Evolutionary conservation across 2,113 vertebrate genomes (phyloP).

Genomic region (Noturus placidus): DNA sequence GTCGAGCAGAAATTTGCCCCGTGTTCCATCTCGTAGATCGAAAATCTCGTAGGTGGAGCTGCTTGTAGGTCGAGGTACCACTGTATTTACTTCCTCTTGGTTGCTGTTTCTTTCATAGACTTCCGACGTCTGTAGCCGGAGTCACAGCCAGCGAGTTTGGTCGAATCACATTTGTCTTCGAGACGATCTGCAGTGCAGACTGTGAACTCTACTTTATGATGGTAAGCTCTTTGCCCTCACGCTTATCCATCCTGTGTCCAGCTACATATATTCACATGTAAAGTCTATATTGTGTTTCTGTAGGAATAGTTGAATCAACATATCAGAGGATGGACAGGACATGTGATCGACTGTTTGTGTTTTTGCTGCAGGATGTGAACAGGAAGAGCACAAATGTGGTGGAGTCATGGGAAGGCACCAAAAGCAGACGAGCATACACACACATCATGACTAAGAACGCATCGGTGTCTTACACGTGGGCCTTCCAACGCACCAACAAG

Average conservation of each 20-base stretch:
- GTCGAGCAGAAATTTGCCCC: too few relatives aligned
- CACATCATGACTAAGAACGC: conserved; percentile 91
- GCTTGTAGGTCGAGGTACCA: too few relatives aligned
- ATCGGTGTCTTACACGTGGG: conserved; percentile 95
- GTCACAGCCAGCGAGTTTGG: conserved; percentile 84
- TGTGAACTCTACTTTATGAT: conserved; percentile 98
- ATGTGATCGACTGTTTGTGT: not conserved
- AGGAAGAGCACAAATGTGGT: conserved; percentile 93
- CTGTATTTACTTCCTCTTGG: not conserved
- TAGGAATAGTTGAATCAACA: not conserved
- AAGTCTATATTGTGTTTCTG: not conserved
- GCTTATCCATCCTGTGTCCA: not conserved
- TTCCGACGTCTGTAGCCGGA: conserved; percentile 85
- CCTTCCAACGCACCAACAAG: conserved; percentile 92
- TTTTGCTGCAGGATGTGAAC: conserved; percentile 84
- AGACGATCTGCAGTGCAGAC: conserved; percentile 86
- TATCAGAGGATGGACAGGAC: not conserved
- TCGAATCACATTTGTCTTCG: conserved; percentile 92
- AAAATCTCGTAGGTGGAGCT: too few relatives aligned
- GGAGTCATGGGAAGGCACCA: conserved; percentile 90
- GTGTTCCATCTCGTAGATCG: too few relatives aligned
- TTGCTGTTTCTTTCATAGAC: conserved; percentile 65
- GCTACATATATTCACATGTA: not conserved
- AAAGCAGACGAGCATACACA: conserved; percentile 87
- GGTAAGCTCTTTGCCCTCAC: conserved; percentile 71